A percentile compares a stretch with the other conserved stretches of the same genome.
Evolutionary conservation across 2,113 vertebrate genomes (phyloP).

Genomic region (Pelobates fuscus): DNA sequence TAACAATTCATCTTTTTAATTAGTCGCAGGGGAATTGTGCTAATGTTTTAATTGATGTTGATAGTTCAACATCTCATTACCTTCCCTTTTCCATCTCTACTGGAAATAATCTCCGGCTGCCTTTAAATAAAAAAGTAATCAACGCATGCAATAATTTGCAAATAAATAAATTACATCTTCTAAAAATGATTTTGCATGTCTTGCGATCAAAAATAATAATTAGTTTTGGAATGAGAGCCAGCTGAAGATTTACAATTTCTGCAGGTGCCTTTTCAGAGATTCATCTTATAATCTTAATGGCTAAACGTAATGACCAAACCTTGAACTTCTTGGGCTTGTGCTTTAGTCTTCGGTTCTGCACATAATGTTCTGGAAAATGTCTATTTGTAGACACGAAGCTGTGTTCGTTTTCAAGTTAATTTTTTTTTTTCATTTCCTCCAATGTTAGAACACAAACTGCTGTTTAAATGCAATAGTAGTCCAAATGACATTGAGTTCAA

Average conservation of each 20-base stretch:
- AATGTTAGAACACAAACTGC: slow-evolving; percentile 31
- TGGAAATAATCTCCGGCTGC: neutral
- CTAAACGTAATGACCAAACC: slow-evolving; percentile 64
- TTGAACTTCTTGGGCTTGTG: slow-evolving; percentile 63
- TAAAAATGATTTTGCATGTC: slow-evolving; percentile 9
- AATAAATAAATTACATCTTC: slow-evolving; percentile 7
- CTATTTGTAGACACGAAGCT: slow-evolving; percentile 58
- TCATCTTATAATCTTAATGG: slow-evolving; percentile 66
- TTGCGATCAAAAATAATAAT: slow-evolving; percentile 10
- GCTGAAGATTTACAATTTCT: slow-evolving; percentile 59
- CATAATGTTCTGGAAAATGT: slow-evolving; percentile 62
- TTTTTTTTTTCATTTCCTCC: slow-evolving; percentile 44
- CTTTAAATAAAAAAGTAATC: slow-evolving; percentile 33
- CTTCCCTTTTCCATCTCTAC: neutral
- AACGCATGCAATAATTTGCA: slow-evolving; percentile 24
- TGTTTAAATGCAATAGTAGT: slow-evolving; percentile 10
- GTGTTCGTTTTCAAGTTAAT: slow-evolving; percentile 53
- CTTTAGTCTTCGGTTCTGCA: slow-evolving; percentile 59
- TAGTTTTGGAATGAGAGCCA: slow-evolving; percentile 49
- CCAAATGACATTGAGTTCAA: slow-evolving; percentile 18
- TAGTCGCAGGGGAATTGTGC: neutral
- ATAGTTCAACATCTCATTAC: slow-evolving; percentile 4
- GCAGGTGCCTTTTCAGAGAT: slow-evolving; percentile 65
- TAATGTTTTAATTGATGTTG: slow-evolving; percentile 13
- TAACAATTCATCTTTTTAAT: slow-evolving; percentile 21